Percentiles rank a stretch among this genome's conserved stretches.
Evolutionary conservation across 2,797 vertebrate genomes (phyloP).

Genomic region (Darevskia nairensis): DNA sequence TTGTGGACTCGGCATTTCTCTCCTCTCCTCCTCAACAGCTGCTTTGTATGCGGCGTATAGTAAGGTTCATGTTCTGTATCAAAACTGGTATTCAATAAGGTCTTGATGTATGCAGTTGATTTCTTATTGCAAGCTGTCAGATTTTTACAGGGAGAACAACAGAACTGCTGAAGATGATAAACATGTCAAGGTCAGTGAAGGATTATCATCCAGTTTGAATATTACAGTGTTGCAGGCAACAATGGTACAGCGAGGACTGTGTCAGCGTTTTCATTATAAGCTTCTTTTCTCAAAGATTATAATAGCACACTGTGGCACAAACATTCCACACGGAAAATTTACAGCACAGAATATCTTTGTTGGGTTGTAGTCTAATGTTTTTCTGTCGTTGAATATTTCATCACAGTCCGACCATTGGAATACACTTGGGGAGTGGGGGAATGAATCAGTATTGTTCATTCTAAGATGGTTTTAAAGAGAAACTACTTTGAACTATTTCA

Average conservation of each 20-base stretch:
- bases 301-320: rapidly evolving
- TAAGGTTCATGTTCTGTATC: conserved; percentile 32
- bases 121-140: conserved; percentile 57
- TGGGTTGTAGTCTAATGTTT: background rate
- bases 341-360: background rate
- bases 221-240: conserved; percentile 34
- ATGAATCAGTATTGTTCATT: background rate
- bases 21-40: background rate
- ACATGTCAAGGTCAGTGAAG: conserved; percentile 43
- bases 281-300: background rate
- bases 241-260: conserved; percentile 28
- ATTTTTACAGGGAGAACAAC: conserved; percentile 44
- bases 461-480: background rate
- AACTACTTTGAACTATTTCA: background rate
- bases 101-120: conserved; percentile 56
- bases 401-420: background rate
- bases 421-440: background rate
- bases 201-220: conserved; percentile 44
- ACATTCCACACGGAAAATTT: conserved; percentile 18
- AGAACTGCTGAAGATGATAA: conserved; percentile 54
- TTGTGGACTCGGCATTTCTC: background rate
- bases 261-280: conserved; percentile 46
- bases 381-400: background rate
- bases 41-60: conserved; percentile 28
- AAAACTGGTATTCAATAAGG: conserved; percentile 53